Evolutionary conservation across 2,113 vertebrate species (phyloP).

Genomic region (Cyanoramphus novaezelandiae): DNA sequence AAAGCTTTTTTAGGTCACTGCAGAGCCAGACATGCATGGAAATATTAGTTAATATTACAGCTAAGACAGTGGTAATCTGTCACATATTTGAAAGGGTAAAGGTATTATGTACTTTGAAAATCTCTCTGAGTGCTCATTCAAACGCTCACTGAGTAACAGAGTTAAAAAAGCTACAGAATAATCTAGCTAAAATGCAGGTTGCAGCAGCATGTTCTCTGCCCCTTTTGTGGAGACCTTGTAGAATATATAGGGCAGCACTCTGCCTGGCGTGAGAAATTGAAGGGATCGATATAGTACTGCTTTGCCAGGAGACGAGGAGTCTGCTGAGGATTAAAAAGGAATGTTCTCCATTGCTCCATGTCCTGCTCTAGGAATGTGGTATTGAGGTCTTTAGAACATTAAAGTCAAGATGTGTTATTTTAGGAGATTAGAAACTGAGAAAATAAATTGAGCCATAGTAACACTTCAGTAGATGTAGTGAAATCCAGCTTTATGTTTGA

Average conservation of each 20-base stretch:
- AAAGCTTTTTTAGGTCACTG: not conserved
- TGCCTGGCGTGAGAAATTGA: not conserved
- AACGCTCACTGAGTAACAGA: not conserved
- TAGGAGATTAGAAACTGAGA: not conserved
- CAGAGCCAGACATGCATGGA: not conserved
- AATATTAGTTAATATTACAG: not conserved
- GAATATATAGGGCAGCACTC: not conserved
- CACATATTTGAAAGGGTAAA: not conserved
- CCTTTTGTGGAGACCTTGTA: not conserved
- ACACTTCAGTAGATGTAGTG: not conserved
- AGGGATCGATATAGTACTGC: not conserved
- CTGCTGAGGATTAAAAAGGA: not conserved
- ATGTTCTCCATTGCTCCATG: not conserved
- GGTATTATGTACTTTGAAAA: not conserved
- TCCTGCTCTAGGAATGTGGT: not conserved
- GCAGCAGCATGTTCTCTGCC: not conserved
- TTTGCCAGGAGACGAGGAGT: not conserved
- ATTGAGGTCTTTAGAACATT: not conserved
- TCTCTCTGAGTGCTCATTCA: not conserved
- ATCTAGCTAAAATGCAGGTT: not conserved
- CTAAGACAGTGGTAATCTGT: not conserved
- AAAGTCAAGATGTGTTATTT: not conserved
- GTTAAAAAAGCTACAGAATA: not conserved
- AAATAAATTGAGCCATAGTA: not conserved
- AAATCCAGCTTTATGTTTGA: not conserved